Evolutionary conservation across 2,888 invertebrate species (phyloP).

Genomic region (Folsomia candida): DNA sequence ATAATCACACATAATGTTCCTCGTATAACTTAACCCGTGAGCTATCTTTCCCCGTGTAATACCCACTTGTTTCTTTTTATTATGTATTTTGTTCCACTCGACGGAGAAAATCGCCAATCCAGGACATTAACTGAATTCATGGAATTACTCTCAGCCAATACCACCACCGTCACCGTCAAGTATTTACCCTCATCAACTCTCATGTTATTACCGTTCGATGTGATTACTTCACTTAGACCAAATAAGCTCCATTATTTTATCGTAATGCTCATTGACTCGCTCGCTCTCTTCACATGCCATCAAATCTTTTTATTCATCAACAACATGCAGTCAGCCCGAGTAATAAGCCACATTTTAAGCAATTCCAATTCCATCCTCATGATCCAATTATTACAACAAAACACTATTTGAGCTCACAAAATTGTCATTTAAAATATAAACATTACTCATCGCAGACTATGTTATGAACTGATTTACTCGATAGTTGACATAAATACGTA

Average conservation of each 20-base stretch:
- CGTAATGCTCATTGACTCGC: no score
- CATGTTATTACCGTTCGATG: neutral
- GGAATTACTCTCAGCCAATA: neutral
- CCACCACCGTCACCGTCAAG: neutral
- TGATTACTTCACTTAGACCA: neutral
- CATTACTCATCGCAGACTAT: no score
- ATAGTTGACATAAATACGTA: no score
- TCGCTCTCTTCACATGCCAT: no score
- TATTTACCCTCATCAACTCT: neutral
- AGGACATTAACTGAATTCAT: neutral
- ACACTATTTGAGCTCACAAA: no score
- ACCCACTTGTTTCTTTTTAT: neutral
- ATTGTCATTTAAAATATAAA: no score
- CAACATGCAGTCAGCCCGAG: no score
- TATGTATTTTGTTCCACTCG: neutral
- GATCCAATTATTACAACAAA: no score
- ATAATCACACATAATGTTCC: neutral
- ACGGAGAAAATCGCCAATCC: slow-evolving; percentile 7
- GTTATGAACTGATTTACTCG: no score
- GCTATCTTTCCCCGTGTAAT: neutral
- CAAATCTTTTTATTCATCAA: no score
- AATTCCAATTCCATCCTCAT: no score
- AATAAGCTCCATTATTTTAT: neutral
- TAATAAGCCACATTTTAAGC: no score
- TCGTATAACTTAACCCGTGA: neutral